These are phyloP conservation scores for Ursus arctos DNA, from an alignment of 2,113 vertebrate genomes.

Conservation along the genomic window DNA sequence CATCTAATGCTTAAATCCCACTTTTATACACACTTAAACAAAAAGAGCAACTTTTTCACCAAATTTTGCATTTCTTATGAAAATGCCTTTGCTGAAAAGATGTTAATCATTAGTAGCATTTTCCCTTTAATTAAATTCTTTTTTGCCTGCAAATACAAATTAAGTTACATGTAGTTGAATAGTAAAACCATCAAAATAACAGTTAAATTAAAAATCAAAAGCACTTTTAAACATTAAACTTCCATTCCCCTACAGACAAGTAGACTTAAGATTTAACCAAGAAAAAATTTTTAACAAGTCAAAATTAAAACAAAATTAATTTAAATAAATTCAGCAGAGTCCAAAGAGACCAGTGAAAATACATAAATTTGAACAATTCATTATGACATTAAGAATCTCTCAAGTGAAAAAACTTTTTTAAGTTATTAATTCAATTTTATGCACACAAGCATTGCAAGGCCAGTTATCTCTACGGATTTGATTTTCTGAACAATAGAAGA, in stretches of 20 bases:
- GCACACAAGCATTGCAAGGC: not conserved
- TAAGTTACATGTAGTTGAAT: not conserved
- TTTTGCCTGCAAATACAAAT: not conserved
- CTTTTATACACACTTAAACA: slow-evolving; percentile 30
- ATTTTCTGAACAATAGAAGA: not conserved
- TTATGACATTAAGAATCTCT: not conserved
- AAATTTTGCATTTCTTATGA: slow-evolving; percentile 30
- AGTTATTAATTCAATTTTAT: not conserved
- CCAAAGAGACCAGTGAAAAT: not conserved
- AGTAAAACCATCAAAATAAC: not conserved
- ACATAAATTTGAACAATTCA: not conserved
- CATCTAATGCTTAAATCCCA: not conserved
- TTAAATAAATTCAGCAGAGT: not conserved
- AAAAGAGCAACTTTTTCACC: not conserved
- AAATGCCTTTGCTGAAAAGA: slow-evolving; percentile 1
- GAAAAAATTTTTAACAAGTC: not conserved
- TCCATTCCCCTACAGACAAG: not conserved
- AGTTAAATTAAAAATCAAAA: slow-evolving; percentile 44
- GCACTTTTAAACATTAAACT: not conserved
- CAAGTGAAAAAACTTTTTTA: slow-evolving; percentile 13
- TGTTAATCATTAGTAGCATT: not conserved
- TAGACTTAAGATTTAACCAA: not conserved
- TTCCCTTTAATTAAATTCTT: not conserved
- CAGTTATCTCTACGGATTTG: not conserved
- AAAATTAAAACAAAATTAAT: not conserved